Conservation (phyloP, 30 jellyfish, hydroid and myxozoan genomes). For the Aurelia coerulea region DNA sequence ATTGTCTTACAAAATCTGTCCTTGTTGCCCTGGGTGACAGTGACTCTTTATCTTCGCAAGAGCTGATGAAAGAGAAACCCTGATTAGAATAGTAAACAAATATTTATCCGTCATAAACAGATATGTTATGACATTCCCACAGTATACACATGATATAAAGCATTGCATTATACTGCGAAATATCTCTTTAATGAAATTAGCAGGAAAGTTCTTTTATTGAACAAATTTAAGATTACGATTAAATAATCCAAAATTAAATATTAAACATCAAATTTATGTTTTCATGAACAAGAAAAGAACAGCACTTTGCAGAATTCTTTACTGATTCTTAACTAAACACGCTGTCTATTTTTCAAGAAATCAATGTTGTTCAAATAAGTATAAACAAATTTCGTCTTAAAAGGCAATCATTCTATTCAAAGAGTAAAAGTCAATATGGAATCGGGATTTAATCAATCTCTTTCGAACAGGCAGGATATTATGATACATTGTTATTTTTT, state of each 20-base stretch:
- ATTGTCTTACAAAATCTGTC: too few species aligned
- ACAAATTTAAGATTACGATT: conserved; percentile 60
- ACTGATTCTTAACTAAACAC: conserved; percentile 37
- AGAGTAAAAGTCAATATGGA: conserved; percentile 10
- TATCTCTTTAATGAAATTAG: conserved; percentile 62
- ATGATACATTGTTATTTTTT: not conserved
- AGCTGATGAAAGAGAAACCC: too few species aligned
- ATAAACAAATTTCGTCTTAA: not conserved
- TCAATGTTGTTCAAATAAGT: conserved; percentile 4
- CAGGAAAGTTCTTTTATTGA: conserved; percentile 39
- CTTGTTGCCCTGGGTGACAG: too few species aligned
- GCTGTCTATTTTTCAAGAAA: conserved; percentile 19
- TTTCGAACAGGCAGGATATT: not conserved
- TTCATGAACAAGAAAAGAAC: conserved; percentile 41
- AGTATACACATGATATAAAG: not conserved
- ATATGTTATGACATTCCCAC: conserved; percentile 3
- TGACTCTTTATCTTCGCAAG: too few species aligned
- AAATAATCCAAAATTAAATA: conserved; percentile 50
- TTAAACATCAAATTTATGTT: conserved; percentile 18
- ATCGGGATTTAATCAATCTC: not conserved
- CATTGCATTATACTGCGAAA: conserved; percentile 5
- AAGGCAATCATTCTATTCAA: not conserved
- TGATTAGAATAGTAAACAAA: not conserved
- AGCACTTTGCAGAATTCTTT: conserved; percentile 18
- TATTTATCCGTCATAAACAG: not conserved